Evolutionary conservation across 2,888 invertebrate species (phyloP).

Genomic region (Himalopsyche anomala): DNA sequence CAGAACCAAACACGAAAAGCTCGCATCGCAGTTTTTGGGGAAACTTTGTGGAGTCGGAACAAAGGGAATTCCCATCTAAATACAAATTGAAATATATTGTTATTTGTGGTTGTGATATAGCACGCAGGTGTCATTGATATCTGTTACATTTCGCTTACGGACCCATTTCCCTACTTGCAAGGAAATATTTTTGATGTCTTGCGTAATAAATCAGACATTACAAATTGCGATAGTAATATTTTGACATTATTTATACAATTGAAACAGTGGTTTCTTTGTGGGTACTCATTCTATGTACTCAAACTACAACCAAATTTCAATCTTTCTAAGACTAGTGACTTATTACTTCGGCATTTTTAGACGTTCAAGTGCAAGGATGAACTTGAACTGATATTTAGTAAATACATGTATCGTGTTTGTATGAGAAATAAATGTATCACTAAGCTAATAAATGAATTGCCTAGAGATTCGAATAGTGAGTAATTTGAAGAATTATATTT

Average conservation of each 20-base stretch:
- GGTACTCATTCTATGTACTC: too few relatives aligned
- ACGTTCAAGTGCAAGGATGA: too few relatives aligned
- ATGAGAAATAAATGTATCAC: too few relatives aligned
- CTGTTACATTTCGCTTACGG: constrained; percentile 36
- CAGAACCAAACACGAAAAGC: background rate
- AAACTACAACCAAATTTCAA: too few relatives aligned
- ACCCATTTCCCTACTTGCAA: background rate
- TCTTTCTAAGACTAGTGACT: too few relatives aligned
- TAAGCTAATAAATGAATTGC: too few relatives aligned
- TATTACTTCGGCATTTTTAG: background rate
- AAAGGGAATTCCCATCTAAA: constrained; percentile 51
- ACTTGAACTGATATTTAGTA: too few relatives aligned
- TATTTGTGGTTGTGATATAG: constrained; percentile 59
- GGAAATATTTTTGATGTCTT: background rate
- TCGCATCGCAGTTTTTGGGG: constrained; percentile 12
- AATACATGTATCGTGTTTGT: too few relatives aligned
- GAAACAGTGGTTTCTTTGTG: too few relatives aligned
- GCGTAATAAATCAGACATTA: background rate
- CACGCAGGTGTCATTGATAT: constrained; percentile 55
- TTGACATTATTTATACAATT: too few relatives aligned
- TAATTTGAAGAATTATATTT: too few relatives aligned
- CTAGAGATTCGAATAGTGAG: too few relatives aligned
- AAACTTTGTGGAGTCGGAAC: constrained; percentile 3
- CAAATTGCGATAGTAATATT: background rate
- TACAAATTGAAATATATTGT: constrained; percentile 61